Percentiles rank a stretch among this genome's conserved stretches.
Evolutionary conservation across 2,113 vertebrate species (phyloP).

Genomic region (Pleuronectes platessa): DNA sequence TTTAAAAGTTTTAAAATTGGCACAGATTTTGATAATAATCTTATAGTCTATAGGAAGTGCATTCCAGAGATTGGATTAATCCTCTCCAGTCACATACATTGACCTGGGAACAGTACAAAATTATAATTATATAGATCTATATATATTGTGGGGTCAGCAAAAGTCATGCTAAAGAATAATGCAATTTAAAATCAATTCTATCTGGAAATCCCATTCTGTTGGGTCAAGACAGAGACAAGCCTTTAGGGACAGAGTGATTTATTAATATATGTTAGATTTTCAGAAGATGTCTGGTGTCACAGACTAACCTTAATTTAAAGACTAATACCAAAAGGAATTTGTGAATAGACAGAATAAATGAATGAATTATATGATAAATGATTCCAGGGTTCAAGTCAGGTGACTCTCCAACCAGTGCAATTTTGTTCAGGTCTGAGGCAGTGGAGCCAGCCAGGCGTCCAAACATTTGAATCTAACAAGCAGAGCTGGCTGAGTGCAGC

Average conservation of each 20-base stretch:
- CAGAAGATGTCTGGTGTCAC: background rate
- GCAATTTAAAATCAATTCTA: conserved; percentile 5
- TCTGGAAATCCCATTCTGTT: background rate
- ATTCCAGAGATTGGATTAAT: background rate
- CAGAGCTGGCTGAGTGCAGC: background rate
- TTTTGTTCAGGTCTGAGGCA: background rate
- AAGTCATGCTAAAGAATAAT: background rate
- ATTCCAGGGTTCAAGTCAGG: no score
- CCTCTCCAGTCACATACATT: background rate
- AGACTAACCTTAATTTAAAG: background rate
- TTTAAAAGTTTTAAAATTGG: no score
- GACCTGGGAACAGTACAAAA: background rate
- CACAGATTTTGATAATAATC: no score
- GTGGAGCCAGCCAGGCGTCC: no score
- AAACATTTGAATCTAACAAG: no score
- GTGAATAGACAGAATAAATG: background rate
- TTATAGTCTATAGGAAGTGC: background rate
- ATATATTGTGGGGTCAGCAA: background rate
- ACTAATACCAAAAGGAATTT: no score
- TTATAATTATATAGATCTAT: background rate
- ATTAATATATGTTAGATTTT: background rate
- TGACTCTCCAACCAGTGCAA: no score
- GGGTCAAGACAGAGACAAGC: background rate
- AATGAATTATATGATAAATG: no score
- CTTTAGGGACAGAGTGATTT: background rate